Base-by-base conservation (phyloP, 2,113 vertebrate genomes). In the Psophia crepitans region DNA sequence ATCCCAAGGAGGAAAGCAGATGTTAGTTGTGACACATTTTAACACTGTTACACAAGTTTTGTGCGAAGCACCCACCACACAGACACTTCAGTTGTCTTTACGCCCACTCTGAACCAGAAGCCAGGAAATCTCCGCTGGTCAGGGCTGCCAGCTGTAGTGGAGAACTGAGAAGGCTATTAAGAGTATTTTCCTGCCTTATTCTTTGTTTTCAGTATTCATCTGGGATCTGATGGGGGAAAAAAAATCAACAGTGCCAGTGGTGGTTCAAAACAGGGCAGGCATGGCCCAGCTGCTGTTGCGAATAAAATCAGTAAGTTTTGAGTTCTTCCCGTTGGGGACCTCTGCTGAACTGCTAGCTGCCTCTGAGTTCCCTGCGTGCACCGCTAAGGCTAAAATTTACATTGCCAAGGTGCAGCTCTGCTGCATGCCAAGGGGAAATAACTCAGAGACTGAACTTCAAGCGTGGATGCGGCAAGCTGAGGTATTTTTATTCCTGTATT, bases 1-100 rank as follows among this genome's bases (percentile, higher is more conserved):
- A 82, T 95, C 37, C 43, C 75, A 83, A 44, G 69, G 73, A 79
- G 91, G 86, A 94, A 97, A 94, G 77, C 27, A 69, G 48, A 30
- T 93, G 82, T 30, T 61, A 30, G 2, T 32, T 51, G 64, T 96
- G 94, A 92, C 57, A 51, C 30, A 54, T 97, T 92, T 92, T 66
- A 84, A 30, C 43, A 61, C 39, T 84, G 64, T 53, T 78, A 65
- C 43, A 92, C 41, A 63, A 51, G 64, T 82, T 88, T 44, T 87
- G 74, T 74, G 56, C 23, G 78, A 35, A 91, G 65, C 65, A 63
- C 37, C n/a, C 46, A 61, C 43, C 9, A 4, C 37, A 46, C 13
- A 60, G 39, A 37, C 15, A 32, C 4, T 44, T 53, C 58, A 5
- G 1, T 82, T 80, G 26, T n/a, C 49, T 89, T 77, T 41, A 64